Percentiles rank a stretch among this genome's conserved stretches.
Conservation (phyloP, 2,888 invertebrate genomes). For the Xylota segnis region DNA sequence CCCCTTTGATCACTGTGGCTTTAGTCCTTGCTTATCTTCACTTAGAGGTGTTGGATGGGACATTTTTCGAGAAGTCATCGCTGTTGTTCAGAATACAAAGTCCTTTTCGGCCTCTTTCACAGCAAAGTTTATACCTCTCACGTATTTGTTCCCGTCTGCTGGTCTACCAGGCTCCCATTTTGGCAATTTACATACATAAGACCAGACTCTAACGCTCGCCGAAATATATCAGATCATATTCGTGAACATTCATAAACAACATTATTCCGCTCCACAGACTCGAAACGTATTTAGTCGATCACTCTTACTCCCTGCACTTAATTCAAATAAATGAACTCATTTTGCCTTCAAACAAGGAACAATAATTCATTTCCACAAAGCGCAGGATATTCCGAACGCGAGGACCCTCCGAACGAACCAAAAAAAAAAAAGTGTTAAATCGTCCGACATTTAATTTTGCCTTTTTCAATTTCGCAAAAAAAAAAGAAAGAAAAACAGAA, state of each 20-base stretch:
- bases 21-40: too few species aligned
- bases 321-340: constrained; percentile 70
- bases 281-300: constrained; percentile 1
- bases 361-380: constrained; percentile 62
- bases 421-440: constrained; percentile 66
- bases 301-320: constrained; percentile 23
- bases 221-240: too few species aligned
- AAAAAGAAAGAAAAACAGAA: constrained; percentile 7
- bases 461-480: constrained; percentile 57
- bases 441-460: constrained; percentile 72
- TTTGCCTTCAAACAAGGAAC: constrained; percentile 43
- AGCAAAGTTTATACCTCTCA: too few species aligned
- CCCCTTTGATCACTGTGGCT: too few species aligned
- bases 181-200: too few species aligned
- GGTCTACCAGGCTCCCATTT: too few species aligned
- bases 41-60: too few species aligned
- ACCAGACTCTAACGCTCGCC: too few species aligned
- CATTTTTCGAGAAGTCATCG: too few species aligned
- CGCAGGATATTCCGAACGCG: not conserved
- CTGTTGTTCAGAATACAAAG: too few species aligned
- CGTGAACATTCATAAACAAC: not conserved
- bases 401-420: not conserved
- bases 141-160: too few species aligned
- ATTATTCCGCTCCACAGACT: not conserved
- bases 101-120: too few species aligned